Conservation (phyloP, 2,113 vertebrate species). For the Garra rufa region DNA sequence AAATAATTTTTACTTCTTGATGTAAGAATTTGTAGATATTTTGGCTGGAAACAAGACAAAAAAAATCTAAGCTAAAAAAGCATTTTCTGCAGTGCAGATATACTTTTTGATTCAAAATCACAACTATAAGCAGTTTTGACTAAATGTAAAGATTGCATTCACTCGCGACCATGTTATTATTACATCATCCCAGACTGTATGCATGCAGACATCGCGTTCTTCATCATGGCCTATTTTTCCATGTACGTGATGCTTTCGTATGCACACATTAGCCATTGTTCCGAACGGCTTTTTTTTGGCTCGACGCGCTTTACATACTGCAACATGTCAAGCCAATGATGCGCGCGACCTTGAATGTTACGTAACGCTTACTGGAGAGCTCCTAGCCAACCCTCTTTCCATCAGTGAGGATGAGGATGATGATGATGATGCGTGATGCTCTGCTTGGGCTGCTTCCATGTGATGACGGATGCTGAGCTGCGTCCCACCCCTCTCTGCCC, state of each 20-base stretch:
- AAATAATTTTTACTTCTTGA: no score
- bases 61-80: no score
- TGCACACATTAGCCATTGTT: not conserved
- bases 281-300: not conserved
- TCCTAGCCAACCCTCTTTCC: not conserved
- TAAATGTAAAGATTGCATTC: not conserved
- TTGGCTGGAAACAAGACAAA: no score
- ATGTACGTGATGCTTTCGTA: not conserved
- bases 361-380: not conserved
- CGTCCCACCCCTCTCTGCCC: not conserved
- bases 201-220: not conserved
- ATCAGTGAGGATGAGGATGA: not conserved
- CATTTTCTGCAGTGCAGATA: no score
- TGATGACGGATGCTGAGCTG: constrained; percentile 44
- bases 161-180: not conserved
- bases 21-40: no score
- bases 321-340: not conserved
- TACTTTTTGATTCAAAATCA: no score
- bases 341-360: not conserved
- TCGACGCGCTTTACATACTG: not conserved
- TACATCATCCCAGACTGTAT: not conserved
- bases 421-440: not conserved
- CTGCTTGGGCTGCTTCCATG: not conserved
- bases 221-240: not conserved
- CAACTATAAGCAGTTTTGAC: no score